These are phyloP conservation scores for Sthenelais limicola DNA, from an alignment of 2,888 invertebrate species.

Conservation along the genomic window DNA sequence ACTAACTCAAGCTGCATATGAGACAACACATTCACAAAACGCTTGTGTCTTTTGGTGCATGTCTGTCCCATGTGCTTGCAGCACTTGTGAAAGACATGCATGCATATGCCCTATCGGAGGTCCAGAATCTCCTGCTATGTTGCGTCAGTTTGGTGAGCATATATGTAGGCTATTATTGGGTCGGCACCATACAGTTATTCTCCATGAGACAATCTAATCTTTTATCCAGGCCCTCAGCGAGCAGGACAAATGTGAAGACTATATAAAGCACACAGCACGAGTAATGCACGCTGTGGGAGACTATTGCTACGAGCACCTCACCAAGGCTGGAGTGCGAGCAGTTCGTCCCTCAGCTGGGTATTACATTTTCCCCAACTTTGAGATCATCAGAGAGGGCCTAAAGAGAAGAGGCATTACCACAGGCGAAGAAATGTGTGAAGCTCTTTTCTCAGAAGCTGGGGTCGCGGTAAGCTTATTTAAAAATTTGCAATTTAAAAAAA, in stretches of 20 bases:
- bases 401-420: conserved; percentile 58
- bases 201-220: no score
- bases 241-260: conserved; percentile 57
- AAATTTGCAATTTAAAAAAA: no score
- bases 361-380: conserved; percentile 70
- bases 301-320: conserved; percentile 61
- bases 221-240: conserved; percentile 46
- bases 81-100: no score
- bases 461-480: conserved; percentile 69
- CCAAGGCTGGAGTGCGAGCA: conserved; percentile 62
- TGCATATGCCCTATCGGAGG: no score
- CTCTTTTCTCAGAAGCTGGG: conserved; percentile 63
- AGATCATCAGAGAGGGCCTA: conserved; percentile 54
- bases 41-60: no score
- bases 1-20: no score
- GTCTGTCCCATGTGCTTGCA: no score
- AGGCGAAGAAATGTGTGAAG: conserved; percentile 65
- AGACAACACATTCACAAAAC: no score
- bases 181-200: no score
- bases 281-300: conserved; percentile 61
- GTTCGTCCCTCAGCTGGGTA: conserved; percentile 62
- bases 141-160: no score
- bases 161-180: no score
- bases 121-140: no score
- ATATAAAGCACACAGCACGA: conserved; percentile 63